A percentile compares a stretch with the other conserved stretches of the same genome.
phyloP scores from a whole-genome alignment of 2,113 vertebrate genomes.

The Irena cyanogastra region DNA sequence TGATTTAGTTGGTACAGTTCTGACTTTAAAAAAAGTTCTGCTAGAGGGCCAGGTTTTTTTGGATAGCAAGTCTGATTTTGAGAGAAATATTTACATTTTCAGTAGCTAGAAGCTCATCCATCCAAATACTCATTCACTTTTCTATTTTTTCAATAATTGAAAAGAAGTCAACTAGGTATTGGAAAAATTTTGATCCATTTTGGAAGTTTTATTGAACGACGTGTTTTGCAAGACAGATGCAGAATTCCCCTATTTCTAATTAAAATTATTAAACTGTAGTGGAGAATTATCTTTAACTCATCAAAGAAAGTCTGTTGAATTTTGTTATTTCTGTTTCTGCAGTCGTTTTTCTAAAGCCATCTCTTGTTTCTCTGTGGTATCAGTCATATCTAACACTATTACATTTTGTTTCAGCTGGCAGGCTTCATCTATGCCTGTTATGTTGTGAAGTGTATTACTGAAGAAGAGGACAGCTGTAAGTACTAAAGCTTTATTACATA shows the following conservation, averaged over 20 bases:
- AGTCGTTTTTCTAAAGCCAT: neutral
- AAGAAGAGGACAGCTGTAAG: conserved; percentile 99
- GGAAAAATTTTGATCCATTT: neutral
- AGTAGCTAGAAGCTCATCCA: neutral
- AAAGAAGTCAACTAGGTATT: neutral
- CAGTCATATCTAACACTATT: conserved; percentile 59
- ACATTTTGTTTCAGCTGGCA: conserved; percentile 85
- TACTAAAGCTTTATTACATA: conserved; percentile 72
- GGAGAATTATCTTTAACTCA: neutral
- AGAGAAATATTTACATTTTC: neutral
- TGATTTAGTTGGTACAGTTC: neutral
- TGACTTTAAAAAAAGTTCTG: neutral
- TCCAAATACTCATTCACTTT: neutral
- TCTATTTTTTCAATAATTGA: neutral
- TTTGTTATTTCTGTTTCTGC: neutral
- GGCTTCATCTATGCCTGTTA: conserved; percentile 99
- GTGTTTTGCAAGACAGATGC: neutral
- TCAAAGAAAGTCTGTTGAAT: neutral
- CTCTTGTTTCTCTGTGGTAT: neutral
- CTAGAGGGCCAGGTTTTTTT: neutral
- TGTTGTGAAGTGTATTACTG: conserved; percentile 98
- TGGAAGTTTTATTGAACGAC: neutral
- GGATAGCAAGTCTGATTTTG: neutral
- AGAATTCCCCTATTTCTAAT: neutral
- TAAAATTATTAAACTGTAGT: neutral